phyloP scores from a whole-genome alignment of 2,888 invertebrate genomes.

The Luperina testacea region DNA sequence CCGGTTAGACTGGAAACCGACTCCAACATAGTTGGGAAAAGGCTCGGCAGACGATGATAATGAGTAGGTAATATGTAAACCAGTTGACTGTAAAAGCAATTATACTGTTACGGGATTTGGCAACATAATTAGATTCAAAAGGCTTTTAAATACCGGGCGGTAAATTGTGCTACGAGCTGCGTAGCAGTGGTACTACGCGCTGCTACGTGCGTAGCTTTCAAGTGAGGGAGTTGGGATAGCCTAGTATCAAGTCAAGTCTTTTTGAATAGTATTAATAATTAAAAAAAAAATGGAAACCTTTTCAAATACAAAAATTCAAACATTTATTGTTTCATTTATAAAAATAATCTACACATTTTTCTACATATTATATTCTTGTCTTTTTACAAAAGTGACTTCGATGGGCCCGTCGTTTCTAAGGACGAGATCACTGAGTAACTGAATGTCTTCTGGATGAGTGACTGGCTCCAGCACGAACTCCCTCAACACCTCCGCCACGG shows the following conservation, averaged over 20 bases:
- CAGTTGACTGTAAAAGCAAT: background rate
- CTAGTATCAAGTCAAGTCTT: too few species aligned
- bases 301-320: background rate
- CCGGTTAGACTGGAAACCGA: too few species aligned
- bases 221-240: background rate
- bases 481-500: conserved; percentile 86
- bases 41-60: too few species aligned
- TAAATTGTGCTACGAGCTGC: conserved; percentile 29
- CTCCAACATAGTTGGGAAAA: too few species aligned
- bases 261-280: background rate
- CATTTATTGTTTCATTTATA: conserved; percentile 3
- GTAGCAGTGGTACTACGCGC: conserved; percentile 24
- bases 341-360: background rate
- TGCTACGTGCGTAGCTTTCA: conserved; percentile 22
- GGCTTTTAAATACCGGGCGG: background rate
- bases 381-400: conserved; percentile 77
- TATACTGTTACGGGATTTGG: background rate
- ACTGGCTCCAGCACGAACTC: conserved; percentile 86
- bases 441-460: conserved; percentile 83
- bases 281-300: background rate
- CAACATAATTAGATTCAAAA: background rate
- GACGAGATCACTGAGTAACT: conserved; percentile 80
- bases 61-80: background rate
- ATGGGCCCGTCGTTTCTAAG: conserved; percentile 81
- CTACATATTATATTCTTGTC: conserved; percentile 47